Conservation (phyloP, 2,113 vertebrate species). For the Lanius collurio region DNA sequence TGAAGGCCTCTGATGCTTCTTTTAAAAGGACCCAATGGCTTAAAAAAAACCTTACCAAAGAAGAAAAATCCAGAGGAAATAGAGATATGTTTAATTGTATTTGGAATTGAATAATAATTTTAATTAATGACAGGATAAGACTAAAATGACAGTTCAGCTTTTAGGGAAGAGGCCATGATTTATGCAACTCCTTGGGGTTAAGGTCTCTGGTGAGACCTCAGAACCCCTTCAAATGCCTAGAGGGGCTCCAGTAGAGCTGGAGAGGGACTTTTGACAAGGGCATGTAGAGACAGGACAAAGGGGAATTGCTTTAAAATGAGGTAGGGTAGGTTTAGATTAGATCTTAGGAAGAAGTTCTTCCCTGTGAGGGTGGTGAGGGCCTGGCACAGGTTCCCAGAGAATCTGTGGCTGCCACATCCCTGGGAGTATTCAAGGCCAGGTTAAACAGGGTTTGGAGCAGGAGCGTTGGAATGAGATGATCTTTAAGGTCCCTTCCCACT, state of each 20-base stretch:
- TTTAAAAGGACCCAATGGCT: background rate
- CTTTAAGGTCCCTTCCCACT: background rate
- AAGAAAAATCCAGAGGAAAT: background rate
- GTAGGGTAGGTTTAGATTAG: background rate
- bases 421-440: background rate
- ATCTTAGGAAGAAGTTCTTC: background rate
- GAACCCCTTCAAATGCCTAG: background rate
- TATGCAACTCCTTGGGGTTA: background rate
- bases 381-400: background rate
- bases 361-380: background rate
- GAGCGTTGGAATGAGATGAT: accelerated
- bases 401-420: background rate
- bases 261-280: background rate
- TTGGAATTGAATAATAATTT: background rate
- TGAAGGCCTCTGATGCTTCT: background rate
- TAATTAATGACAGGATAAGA: background rate
- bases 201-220: background rate
- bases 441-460: background rate
- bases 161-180: background rate
- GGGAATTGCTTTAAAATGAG: background rate
- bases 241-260: background rate
- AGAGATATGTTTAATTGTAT: background rate
- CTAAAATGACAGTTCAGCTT: background rate
- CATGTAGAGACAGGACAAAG: background rate
- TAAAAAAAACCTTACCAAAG: background rate